A percentile compares a stretch with the other conserved stretches of the same genome.
These are phyloP conservation scores for Andrena minutula DNA, from an alignment of 2,888 invertebrate genomes.

Conservation along the genomic window DNA sequence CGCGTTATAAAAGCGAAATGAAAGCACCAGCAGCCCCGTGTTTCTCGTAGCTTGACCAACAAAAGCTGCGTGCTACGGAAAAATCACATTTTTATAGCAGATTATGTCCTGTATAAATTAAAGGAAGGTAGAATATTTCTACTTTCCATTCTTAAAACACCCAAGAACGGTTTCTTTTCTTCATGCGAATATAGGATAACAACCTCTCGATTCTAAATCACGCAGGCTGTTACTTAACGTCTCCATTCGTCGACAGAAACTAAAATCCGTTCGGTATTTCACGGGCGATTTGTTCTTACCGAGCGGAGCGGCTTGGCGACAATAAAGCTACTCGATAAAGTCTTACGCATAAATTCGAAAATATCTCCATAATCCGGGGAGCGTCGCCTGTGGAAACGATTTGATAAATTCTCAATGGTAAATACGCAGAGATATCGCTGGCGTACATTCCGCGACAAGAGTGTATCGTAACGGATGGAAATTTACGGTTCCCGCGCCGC, in stretches of 20 bases:
- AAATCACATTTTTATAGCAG: too few species aligned
- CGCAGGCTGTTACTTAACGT: neutral
- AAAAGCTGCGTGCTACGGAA: too few species aligned
- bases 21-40: neutral
- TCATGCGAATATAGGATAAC: too few species aligned
- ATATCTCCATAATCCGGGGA: constrained; percentile 21
- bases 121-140: neutral
- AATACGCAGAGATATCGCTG: neutral
- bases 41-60: too few species aligned
- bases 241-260: neutral
- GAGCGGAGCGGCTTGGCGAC: neutral
- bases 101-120: too few species aligned
- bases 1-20: neutral
- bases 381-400: constrained; percentile 1
- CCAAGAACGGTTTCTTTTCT: too few species aligned
- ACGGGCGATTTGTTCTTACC: neutral
- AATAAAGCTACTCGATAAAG: neutral
- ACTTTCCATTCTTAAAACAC: neutral
- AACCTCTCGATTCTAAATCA: neutral
- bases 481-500: constrained; percentile 2
- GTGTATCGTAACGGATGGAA: constrained; percentile 20
- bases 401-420: constrained; percentile 19
- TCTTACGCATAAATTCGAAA: constrained; percentile 11
- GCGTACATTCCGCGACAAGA: neutral
- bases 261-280: constrained; percentile 15